phyloP scores from a whole-genome alignment of 1,140 invertebrate genomes.

The Bombus affinis region DNA sequence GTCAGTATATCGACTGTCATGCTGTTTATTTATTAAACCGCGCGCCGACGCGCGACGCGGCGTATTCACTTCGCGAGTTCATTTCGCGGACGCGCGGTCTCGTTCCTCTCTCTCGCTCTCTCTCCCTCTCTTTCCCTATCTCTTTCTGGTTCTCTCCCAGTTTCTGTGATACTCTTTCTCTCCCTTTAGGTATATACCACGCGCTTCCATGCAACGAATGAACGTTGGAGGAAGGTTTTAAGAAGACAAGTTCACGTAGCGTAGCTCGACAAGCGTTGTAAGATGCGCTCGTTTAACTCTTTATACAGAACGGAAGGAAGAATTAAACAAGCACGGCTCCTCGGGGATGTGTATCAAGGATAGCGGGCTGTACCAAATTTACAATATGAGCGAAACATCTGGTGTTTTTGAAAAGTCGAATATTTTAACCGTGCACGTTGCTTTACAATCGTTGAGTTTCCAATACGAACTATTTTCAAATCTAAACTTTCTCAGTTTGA shows the following conservation, averaged over 20 bases:
- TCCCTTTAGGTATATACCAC: not conserved
- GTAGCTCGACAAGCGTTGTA: not conserved
- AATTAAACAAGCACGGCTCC: not conserved
- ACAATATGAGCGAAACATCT: too few relatives aligned
- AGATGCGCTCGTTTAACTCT: not conserved
- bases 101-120: not conserved
- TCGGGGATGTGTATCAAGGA: not conserved
- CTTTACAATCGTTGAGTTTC: too few relatives aligned
- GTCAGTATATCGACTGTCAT: slow-evolving; percentile 37
- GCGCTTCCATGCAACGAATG: not conserved
- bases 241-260: slow-evolving; percentile 12
- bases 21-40: slow-evolving; percentile 52
- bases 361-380: too few relatives aligned
- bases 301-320: not conserved
- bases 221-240: not conserved
- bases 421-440: too few relatives aligned
- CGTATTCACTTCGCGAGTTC: slow-evolving; percentile 11
- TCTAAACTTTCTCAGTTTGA: not conserved
- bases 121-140: not conserved
- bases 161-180: not conserved
- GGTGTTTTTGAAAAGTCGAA: too few relatives aligned
- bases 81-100: not conserved
- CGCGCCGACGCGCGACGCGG: not conserved
- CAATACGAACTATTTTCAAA: too few relatives aligned
- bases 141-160: not conserved